A percentile compares a stretch with the other conserved stretches of the same genome.
phyloP scores from a whole-genome alignment of 1,140 invertebrate species.

The Harlomillsia oculata region DNA sequence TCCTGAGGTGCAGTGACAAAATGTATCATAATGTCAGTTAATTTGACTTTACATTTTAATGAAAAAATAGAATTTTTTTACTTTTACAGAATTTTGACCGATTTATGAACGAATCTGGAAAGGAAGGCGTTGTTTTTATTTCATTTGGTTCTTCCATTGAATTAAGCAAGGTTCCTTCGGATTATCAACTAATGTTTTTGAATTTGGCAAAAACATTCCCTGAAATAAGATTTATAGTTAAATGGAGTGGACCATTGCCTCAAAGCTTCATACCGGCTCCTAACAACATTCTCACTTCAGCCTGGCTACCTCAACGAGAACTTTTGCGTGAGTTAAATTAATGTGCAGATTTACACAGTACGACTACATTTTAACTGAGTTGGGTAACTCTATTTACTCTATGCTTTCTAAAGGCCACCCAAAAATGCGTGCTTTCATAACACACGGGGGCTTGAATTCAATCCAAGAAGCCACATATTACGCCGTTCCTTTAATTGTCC shows the following conservation, averaged over 20 bases:
- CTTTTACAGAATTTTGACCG: constrained; percentile 16
- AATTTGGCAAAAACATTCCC: constrained; percentile 13
- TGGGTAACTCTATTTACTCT: too few species aligned
- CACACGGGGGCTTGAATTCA: constrained; percentile 32
- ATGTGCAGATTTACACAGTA: too few species aligned
- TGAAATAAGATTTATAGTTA: constrained; percentile 23
- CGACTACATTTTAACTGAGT: too few species aligned
- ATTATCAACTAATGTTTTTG: constrained; percentile 18
- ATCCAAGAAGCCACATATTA: constrained; percentile 27
- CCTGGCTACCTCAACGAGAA: constrained; percentile 29
- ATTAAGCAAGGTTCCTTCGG: constrained; percentile 1
- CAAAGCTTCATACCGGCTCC: not conserved
- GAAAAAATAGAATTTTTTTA: not conserved
- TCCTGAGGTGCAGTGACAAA: not conserved
- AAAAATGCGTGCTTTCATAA: constrained; percentile 29
- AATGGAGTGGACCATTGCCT: constrained; percentile 15
- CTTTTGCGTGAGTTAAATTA: constrained; percentile 18
- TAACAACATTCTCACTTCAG: constrained; percentile 14
- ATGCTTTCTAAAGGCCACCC: constrained; percentile 28
- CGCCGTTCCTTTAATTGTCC: constrained; percentile 28
- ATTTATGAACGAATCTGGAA: constrained; percentile 18
- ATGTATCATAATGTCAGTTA: not conserved
- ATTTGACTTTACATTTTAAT: not conserved
- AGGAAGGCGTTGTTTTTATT: constrained; percentile 22
- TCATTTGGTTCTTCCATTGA: constrained; percentile 27